Percentiles rank a stretch among this genome's conserved stretches.
Evolutionary conservation across 1,140 invertebrate species (phyloP).

Genomic region (Anagrus nilaparvatae): DNA sequence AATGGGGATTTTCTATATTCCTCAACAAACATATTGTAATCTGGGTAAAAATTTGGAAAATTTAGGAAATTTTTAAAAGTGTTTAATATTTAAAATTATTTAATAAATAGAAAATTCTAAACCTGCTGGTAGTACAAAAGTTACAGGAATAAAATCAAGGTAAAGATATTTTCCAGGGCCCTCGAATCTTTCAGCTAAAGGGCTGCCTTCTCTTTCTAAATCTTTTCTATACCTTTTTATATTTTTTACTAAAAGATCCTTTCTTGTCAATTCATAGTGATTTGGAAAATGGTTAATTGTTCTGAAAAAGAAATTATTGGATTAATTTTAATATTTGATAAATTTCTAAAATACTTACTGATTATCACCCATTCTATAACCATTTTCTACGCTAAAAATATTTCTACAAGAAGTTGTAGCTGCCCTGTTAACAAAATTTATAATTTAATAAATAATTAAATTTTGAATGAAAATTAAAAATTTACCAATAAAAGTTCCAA

Average conservation of each 20-base stretch:
- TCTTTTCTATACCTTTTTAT: constrained; percentile 90
- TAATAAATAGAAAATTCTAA: constrained; percentile 8
- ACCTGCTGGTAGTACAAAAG: constrained; percentile 83
- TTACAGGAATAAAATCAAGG: constrained; percentile 85
- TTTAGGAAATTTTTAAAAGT: background rate
- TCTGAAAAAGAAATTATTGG: constrained; percentile 32
- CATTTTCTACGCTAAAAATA: constrained; percentile 86
- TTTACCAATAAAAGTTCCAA: constrained; percentile 92
- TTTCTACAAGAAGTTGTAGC: constrained; percentile 80
- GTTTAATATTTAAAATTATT: constrained; percentile 3
- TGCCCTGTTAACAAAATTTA: constrained; percentile 48
- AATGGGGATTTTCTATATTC: constrained; percentile 85
- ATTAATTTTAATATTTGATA: constrained; percentile 7
- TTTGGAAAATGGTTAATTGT: constrained; percentile 88
- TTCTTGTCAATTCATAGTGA: constrained; percentile 89
- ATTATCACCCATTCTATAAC: constrained; percentile 84
- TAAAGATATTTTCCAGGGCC: constrained; percentile 67
- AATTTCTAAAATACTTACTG: constrained; percentile 50
- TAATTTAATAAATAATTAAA: constrained; percentile 9
- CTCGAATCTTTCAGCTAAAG: constrained; percentile 69
- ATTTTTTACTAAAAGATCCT: constrained; percentile 92
- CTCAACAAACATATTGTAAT: constrained; percentile 94
- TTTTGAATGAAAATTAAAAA: background rate
- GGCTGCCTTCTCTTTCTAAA: constrained; percentile 79
- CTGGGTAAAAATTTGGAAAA: constrained; percentile 25